phyloP scores from a whole-genome alignment of 2,113 vertebrate genomes.

The Casuarius casuarius region DNA sequence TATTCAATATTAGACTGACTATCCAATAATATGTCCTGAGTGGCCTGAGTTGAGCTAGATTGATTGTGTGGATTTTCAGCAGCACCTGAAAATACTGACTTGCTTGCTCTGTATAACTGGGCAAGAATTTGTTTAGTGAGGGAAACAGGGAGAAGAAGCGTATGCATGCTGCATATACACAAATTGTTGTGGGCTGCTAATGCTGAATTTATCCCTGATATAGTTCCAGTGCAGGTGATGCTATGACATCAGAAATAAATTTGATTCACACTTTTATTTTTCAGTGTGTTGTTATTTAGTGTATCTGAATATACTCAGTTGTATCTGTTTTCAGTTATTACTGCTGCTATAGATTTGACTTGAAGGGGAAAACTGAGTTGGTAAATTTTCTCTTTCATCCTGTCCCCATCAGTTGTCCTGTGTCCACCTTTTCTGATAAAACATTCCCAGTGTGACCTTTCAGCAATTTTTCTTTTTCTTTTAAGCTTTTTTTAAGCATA shows the following conservation, averaged over 20 bases:
- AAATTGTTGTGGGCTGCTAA: background rate
- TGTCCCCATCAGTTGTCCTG: background rate
- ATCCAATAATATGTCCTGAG: background rate
- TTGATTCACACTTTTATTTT: background rate
- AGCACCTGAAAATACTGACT: background rate
- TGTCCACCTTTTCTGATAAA: background rate
- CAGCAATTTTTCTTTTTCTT: background rate
- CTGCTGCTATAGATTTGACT: background rate
- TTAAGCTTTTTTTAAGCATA: background rate
- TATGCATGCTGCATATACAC: background rate
- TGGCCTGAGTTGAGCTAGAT: background rate
- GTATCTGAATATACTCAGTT: background rate
- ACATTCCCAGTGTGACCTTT: background rate
- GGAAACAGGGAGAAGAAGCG: background rate
- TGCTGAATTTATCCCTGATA: background rate
- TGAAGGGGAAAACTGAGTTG: background rate
- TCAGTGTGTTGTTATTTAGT: background rate
- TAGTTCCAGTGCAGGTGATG: background rate
- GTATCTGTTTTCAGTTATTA: background rate
- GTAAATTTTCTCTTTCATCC: background rate
- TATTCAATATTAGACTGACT: background rate
- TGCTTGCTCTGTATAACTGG: background rate
- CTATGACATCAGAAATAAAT: background rate
- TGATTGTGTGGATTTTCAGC: constrained; percentile 19
- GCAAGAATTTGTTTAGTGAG: background rate